Evolutionary conservation across 1,140 invertebrate genomes (phyloP).

Genomic region (Ceratina australensis): DNA sequence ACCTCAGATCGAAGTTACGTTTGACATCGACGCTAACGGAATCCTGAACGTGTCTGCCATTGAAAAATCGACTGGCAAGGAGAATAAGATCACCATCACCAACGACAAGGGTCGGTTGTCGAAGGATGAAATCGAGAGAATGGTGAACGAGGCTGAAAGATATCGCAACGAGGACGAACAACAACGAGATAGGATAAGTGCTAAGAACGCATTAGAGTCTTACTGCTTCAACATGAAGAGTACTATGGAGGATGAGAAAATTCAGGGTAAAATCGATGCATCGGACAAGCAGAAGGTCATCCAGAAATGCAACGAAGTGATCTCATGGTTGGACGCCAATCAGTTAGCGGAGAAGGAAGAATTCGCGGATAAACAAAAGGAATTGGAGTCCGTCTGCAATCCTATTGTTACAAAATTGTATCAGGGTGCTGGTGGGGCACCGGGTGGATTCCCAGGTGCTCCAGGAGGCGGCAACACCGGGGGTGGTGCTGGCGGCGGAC

Average conservation of each 20-base stretch:
- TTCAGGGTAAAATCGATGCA: slow-evolving; percentile 94
- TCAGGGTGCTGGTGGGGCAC: slow-evolving; percentile 79
- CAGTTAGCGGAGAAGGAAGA: slow-evolving; percentile 96
- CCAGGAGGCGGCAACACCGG: slow-evolving; percentile 66
- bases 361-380: slow-evolving; percentile 95
- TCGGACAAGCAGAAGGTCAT: slow-evolving; percentile 91
- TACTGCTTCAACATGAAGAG: slow-evolving; percentile 98
- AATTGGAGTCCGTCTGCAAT: slow-evolving; percentile 90
- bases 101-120: slow-evolving; percentile 90
- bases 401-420: slow-evolving; percentile 93
- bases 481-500: slow-evolving; percentile 73
- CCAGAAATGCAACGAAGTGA: slow-evolving; percentile 95
- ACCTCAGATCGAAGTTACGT: slow-evolving; percentile 86
- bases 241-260: slow-evolving; percentile 92
- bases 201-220: slow-evolving; percentile 83
- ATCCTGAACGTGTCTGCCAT: slow-evolving; percentile 83
- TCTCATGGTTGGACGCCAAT: slow-evolving; percentile 96
- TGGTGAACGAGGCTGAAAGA: slow-evolving; percentile 84
- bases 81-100: slow-evolving; percentile 90
- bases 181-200: slow-evolving; percentile 83
- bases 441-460: slow-evolving; percentile 80
- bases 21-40: slow-evolving; percentile 86
- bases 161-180: slow-evolving; percentile 86
- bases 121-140: slow-evolving; percentile 91
- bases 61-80: slow-evolving; percentile 81